Base-by-base conservation (phyloP, 2,888 invertebrate species). In the Cryptosula pallasiana region DNA sequence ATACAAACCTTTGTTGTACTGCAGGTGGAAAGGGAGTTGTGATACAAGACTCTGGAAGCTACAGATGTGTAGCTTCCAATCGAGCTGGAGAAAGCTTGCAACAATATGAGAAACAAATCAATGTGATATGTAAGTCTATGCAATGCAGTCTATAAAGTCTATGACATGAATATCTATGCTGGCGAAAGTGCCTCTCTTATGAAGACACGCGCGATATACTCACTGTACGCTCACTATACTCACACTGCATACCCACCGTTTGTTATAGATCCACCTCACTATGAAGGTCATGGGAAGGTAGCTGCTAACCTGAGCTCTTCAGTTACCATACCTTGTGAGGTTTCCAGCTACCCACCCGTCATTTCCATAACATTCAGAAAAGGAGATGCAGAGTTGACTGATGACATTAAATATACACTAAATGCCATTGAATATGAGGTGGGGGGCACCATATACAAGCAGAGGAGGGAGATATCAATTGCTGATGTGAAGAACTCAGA, bases 121-220 rank as follows among this genome's bases (percentile, higher is more conserved):
- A 63, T 34, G 63, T 63, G 3, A 32, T 63, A 13, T 63, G 63
- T 63, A 63, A 63, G 63, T 63, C 5, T 57, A 34, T 29, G 45
- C 45, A 45, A 20, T 45, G 20, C 20, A 13, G 5, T 20, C 45
- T n/a, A n/a, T n/a, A n/a, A n/a, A n/a, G n/a, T n/a, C n/a, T n/a
- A n/a, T n/a, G n/a, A n/a, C n/a, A n/a, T n/a, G n/a, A n/a, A n/a
- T n/a, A n/a, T n/a, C n/a, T n/a, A n/a, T n/a, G n/a, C n/a, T n/a
- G n/a, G n/a, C n/a, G n/a, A n/a, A n/a, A n/a, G n/a, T n/a, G n/a
- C n/a, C n/a, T n/a, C n/a, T n/a, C n/a, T n/a, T n/a, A n/a, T n/a
- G n/a, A n/a, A n/a, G n/a, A n/a, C n/a, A n/a, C n/a, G n/a, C n/a
- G n/a, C n/a, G n/a, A n/a, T n/a, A n/a, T n/a, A n/a, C n/a, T n/a